Percentiles rank a stretch among this genome's conserved stretches.
Evolutionary conservation across 53 echinoderm and acorn worm genomes (phyloP).

Genomic region (Paelopatides confundens): DNA sequence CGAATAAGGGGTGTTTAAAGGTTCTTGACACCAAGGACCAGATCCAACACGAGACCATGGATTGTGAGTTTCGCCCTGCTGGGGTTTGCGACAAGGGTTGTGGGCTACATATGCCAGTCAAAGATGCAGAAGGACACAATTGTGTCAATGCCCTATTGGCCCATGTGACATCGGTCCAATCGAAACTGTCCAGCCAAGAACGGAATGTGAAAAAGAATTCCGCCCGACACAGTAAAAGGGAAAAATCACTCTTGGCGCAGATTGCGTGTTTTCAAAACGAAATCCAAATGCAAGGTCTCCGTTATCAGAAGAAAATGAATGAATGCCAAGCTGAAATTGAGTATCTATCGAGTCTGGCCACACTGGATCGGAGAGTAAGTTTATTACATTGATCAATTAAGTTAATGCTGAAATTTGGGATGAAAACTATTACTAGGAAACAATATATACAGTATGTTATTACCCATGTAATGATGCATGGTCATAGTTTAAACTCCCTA

Average conservation of each 20-base stretch:
- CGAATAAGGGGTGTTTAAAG: slow-evolving; percentile 91
- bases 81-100: slow-evolving; percentile 95
- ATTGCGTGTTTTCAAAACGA: slow-evolving; percentile 98
- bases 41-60: slow-evolving; percentile 83
- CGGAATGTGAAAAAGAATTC: slow-evolving; percentile 86
- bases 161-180: slow-evolving; percentile 74
- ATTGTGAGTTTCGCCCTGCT: slow-evolving; percentile 93
- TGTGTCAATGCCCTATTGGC: slow-evolving; percentile 91
- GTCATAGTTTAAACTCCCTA: too few species aligned
- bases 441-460: too few species aligned
- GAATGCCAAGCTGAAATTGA: slow-evolving; percentile 95
- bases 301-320: slow-evolving; percentile 96
- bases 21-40: slow-evolving; percentile 90
- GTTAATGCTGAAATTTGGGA: too few species aligned
- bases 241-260: slow-evolving; percentile 90
- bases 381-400: slow-evolving; percentile 18
- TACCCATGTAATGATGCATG: too few species aligned
- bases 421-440: background rate
- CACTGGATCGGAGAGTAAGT: slow-evolving; percentile 72
- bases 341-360: slow-evolving; percentile 83
- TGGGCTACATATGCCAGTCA: slow-evolving; percentile 81
- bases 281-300: slow-evolving; percentile 97
- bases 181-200: slow-evolving; percentile 87
- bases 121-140: slow-evolving; percentile 78
- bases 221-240: slow-evolving; percentile 84